Conservation (phyloP, 2,797 vertebrate genomes). For the Eulemur rubriventer region DNA sequence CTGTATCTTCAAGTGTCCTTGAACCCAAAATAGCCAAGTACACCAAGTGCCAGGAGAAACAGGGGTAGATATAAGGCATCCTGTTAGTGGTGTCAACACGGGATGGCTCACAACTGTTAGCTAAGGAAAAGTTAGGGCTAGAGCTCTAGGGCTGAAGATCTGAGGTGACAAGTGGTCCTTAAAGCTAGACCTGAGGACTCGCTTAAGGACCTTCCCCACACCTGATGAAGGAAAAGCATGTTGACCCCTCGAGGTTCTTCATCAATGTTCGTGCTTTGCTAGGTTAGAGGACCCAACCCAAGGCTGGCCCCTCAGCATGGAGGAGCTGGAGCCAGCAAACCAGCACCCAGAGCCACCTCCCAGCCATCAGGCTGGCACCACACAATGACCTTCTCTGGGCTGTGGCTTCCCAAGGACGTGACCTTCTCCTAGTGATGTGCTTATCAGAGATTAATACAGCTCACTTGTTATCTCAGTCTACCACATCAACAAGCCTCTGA, state of each 20-base stretch:
- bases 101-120: background rate
- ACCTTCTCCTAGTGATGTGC: background rate
- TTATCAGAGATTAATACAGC: background rate
- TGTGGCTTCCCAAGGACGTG: background rate
- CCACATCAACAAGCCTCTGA: background rate
- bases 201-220: background rate
- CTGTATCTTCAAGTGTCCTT: background rate
- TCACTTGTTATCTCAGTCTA: background rate
- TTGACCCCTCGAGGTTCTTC: background rate
- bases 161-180: background rate
- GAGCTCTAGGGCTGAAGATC: background rate
- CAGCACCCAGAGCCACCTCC: background rate
- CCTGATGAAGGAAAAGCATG: background rate
- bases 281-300: background rate
- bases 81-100: background rate
- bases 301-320: background rate
- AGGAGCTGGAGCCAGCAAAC: too few relatives aligned
- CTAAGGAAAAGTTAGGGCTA: background rate
- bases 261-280: background rate
- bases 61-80: accelerated
- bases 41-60: background rate
- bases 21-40: background rate
- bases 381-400: background rate
- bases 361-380: background rate
- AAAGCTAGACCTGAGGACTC: background rate